These are phyloP conservation scores for Antheraea pernyi DNA, from an alignment of 1,140 invertebrate genomes.

Conservation along the genomic window DNA sequence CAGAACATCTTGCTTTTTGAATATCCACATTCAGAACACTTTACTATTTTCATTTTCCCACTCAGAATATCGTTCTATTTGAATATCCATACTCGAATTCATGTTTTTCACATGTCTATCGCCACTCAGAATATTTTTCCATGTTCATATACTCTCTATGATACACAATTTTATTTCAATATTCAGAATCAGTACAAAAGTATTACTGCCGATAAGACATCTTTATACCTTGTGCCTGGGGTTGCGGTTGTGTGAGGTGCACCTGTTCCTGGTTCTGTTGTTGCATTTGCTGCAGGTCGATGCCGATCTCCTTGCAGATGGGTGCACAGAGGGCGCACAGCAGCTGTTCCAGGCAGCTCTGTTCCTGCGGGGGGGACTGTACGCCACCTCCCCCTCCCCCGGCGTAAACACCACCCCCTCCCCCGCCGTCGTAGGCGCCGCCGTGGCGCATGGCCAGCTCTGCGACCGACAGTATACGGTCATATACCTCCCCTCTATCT, in stretches of 20 bases:
- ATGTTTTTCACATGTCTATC: too few relatives aligned
- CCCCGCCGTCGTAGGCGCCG: conserved; percentile 54
- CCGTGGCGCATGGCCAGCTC: conserved; percentile 62
- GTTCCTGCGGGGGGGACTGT: conserved; percentile 32
- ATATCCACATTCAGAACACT: too few relatives aligned
- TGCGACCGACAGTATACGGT: conserved; percentile 19
- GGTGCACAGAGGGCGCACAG: conserved; percentile 71
- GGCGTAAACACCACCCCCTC: conserved; percentile 20
- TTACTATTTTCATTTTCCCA: too few relatives aligned
- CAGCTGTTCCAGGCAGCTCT: conserved; percentile 70
- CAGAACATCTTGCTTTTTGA: not conserved
- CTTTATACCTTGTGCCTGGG: conserved; percentile 33
- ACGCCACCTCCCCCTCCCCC: conserved; percentile 7
- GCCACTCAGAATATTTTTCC: too few relatives aligned
- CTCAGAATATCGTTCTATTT: too few relatives aligned
- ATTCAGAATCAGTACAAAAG: not conserved
- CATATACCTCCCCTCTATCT: not conserved
- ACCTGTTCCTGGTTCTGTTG: conserved; percentile 48
- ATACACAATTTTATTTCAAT: not conserved
- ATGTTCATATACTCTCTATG: too few relatives aligned
- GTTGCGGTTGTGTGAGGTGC: conserved; percentile 57
- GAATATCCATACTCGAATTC: too few relatives aligned
- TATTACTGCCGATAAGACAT: too few relatives aligned
- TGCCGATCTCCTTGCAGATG: conserved; percentile 75
- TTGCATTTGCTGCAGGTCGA: conserved; percentile 64